Percentiles rank a stretch among this genome's conserved stretches.
Evolutionary conservation across 2,888 invertebrate genomes (phyloP).

Genomic region (Drosophila diplacantha): DNA sequence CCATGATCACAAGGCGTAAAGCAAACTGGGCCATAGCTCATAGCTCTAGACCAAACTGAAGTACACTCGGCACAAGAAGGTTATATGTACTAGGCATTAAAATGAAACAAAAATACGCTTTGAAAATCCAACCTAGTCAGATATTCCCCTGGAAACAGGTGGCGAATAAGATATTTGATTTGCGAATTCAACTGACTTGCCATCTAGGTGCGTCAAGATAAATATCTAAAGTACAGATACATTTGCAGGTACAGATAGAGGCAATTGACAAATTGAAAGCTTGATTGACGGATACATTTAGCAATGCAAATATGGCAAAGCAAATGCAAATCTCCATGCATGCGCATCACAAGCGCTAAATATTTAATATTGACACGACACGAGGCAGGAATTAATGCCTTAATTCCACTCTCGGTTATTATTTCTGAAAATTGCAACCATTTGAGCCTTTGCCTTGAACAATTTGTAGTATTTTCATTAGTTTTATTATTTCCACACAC

Average conservation of each 20-base stretch:
- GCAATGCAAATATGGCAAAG: constrained; percentile 19
- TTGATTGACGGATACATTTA: constrained; percentile 24
- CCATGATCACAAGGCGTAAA: constrained; percentile 23
- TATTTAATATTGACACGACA: constrained; percentile 13
- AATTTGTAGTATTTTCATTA: not conserved
- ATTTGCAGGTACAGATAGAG: not conserved
- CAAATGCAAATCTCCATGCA: not conserved
- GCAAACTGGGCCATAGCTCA: constrained; percentile 50
- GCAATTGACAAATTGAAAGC: constrained; percentile 24
- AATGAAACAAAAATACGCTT: not conserved
- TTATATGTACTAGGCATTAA: not conserved
- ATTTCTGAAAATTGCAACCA: not conserved
- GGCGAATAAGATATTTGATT: constrained; percentile 2
- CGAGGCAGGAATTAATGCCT: not conserved
- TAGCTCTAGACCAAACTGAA: not conserved
- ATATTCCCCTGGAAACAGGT: not conserved
- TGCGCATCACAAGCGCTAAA: constrained; percentile 14
- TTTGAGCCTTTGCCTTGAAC: constrained; percentile 4
- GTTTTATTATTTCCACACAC: not conserved
- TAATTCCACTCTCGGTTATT: constrained; percentile 5
- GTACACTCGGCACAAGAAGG: not conserved
- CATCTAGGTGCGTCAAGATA: constrained; percentile 18
- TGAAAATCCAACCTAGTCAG: not conserved
- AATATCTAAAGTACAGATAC: constrained; percentile 20
- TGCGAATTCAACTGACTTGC: not conserved